Evolutionary conservation across 2,888 invertebrate species (phyloP).

Genomic region (Leptinotarsa haldemani): DNA sequence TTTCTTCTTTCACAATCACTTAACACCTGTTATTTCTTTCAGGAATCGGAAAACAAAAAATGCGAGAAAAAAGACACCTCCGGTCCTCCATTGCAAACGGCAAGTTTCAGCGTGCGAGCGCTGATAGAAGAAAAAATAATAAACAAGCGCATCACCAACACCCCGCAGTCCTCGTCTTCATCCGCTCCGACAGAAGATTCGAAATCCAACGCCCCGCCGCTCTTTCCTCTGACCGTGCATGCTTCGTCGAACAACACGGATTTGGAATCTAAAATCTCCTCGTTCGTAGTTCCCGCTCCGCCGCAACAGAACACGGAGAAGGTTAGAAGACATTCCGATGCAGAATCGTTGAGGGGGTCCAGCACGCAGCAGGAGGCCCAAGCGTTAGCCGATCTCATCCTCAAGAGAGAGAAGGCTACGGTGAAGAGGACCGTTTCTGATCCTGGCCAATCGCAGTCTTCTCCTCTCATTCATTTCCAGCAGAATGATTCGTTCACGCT

Average conservation of each 20-base stretch:
- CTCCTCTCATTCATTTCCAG: conserved; percentile 71
- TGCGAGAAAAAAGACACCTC: conserved; percentile 85
- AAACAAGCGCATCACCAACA: conserved; percentile 78
- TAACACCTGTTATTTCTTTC: conserved; percentile 35
- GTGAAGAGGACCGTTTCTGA: conserved; percentile 82
- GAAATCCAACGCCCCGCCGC: conserved; percentile 64
- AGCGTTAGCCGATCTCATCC: conserved; percentile 79
- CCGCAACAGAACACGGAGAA: conserved; percentile 61
- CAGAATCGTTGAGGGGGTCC: conserved; percentile 65
- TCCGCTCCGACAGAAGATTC: conserved; percentile 54
- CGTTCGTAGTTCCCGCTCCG: conserved; percentile 72
- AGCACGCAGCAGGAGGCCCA: conserved; percentile 77
- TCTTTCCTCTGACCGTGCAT: conserved; percentile 65
- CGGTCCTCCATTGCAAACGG: conserved; percentile 90
- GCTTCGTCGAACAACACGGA: conserved; percentile 61
- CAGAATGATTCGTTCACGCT: conserved; percentile 73
- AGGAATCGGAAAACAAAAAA: conserved; percentile 89
- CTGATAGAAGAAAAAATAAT: conserved; percentile 94
- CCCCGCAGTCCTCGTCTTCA: conserved; percentile 49
- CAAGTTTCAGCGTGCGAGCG: conserved; percentile 89
- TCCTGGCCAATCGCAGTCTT: conserved; percentile 70
- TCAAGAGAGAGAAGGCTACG: conserved; percentile 78
- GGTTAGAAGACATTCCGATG: conserved; percentile 69
- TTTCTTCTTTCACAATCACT: no score
- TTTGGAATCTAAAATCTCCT: conserved; percentile 64